phyloP scores from a whole-genome alignment of 2,797 vertebrate genomes.

The Merluccius polli region DNA sequence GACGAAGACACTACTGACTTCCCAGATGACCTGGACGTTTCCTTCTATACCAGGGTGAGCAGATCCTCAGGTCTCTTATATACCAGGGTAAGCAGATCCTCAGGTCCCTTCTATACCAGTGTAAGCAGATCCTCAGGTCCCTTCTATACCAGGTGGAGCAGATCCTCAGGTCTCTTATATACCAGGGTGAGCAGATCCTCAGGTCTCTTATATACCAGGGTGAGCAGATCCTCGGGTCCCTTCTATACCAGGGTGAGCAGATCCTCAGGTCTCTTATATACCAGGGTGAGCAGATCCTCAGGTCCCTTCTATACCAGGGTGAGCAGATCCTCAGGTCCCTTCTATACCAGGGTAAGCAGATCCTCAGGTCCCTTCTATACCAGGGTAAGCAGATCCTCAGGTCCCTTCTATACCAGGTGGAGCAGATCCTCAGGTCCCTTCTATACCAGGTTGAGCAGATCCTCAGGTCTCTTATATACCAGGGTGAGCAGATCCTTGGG shows the following conservation, averaged over 20 bases:
- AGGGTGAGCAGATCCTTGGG: too few species aligned
- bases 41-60: conserved; percentile 92
- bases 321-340: not conserved
- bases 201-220: not conserved
- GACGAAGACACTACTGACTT: conserved; percentile 93
- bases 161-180: too few species aligned
- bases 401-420: not conserved
- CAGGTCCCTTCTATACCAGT: not conserved
- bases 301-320: too few species aligned
- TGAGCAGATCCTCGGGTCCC: conserved; percentile 41
- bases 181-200: not conserved
- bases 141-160: not conserved
- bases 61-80: not conserved
- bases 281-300: too few species aligned
- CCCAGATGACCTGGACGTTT: conserved; percentile 92
- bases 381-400: not conserved
- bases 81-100: not conserved
- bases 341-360: not conserved
- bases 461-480: not conserved
- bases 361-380: too few species aligned
- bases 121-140: not conserved
- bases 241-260: conserved; percentile 89
- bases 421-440: too few species aligned
- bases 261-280: not conserved
- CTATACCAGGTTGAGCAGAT: not conserved